Conservation (phyloP, 2,797 vertebrate genomes). For the Peromyscus attwateri region DNA sequence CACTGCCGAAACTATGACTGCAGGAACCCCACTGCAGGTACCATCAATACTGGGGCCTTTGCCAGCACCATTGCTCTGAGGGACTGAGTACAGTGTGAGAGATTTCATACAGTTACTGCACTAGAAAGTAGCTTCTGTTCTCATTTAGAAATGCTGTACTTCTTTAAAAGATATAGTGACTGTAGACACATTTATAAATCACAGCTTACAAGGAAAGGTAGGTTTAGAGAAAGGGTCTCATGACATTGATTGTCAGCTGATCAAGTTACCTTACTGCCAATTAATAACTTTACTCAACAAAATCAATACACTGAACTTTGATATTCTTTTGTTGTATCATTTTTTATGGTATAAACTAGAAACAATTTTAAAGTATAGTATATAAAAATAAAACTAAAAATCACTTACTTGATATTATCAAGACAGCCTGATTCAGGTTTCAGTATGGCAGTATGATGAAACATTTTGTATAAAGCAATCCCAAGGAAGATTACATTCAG, state of each 20-base stretch:
- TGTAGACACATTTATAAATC: background rate
- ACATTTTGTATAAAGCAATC: slow-evolving; percentile 99
- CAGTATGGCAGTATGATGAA: slow-evolving; percentile 98
- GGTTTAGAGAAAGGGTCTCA: slow-evolving; percentile 46
- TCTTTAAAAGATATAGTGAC: slow-evolving; percentile 7
- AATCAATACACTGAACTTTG: background rate
- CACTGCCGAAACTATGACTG: background rate
- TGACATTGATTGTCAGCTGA: slow-evolving; percentile 37
- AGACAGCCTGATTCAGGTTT: slow-evolving; percentile 99
- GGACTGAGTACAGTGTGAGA: fast-evolving
- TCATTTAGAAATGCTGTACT: background rate
- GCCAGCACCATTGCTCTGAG: background rate
- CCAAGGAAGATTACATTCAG: slow-evolving; percentile 99
- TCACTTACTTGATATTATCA: slow-evolving; percentile 99
- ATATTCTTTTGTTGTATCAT: slow-evolving; percentile 36
- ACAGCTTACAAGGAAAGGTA: background rate
- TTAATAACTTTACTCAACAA: slow-evolving; percentile 35
- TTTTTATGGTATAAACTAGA: slow-evolving; percentile 42
- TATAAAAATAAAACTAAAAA: slow-evolving; percentile 51
- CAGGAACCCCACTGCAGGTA: background rate
- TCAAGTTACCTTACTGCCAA: slow-evolving; percentile 51
- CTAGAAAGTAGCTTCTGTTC: background rate
- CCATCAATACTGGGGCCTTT: background rate
- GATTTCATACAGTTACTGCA: background rate
- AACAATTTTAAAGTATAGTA: background rate